A percentile compares a stretch with the other conserved stretches of the same genome.
These are phyloP conservation scores for Zonotrichia albicollis DNA, from an alignment of 2,797 vertebrate species.

Conservation along the genomic window DNA sequence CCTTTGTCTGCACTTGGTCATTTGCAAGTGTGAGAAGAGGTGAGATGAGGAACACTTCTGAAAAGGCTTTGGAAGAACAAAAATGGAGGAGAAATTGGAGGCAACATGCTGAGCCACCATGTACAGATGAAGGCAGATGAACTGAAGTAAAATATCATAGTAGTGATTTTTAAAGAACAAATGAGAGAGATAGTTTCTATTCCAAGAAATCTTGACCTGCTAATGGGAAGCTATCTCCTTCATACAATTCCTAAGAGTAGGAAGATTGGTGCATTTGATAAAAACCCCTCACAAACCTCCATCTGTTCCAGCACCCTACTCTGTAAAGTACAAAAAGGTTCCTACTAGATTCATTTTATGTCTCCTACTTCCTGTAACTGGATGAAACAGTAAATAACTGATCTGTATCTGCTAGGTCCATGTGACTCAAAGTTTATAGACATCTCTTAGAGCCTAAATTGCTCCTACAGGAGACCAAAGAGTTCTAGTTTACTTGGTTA, in stretches of 20 bases:
- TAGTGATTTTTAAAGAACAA: neutral
- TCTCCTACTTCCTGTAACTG: neutral
- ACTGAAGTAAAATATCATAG: neutral
- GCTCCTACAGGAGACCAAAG: neutral
- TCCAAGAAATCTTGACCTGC: neutral
- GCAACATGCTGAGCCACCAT: neutral
- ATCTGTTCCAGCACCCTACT: neutral
- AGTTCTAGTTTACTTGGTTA: neutral
- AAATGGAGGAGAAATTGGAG: neutral
- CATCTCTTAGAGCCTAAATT: neutral
- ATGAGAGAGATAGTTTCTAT: neutral
- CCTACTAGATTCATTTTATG: neutral
- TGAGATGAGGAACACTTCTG: neutral
- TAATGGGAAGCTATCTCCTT: neutral
- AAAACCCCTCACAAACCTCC: neutral
- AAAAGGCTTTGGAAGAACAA: neutral
- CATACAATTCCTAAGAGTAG: neutral
- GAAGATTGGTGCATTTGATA: neutral
- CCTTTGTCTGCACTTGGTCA: neutral
- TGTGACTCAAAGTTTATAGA: neutral
- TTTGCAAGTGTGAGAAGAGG: neutral
- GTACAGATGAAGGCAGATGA: neutral
- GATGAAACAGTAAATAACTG: neutral
- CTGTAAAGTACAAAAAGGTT: neutral
- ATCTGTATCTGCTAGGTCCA: neutral